Conservation (phyloP, 2,888 invertebrate species). For the Mamestra brassicae region DNA sequence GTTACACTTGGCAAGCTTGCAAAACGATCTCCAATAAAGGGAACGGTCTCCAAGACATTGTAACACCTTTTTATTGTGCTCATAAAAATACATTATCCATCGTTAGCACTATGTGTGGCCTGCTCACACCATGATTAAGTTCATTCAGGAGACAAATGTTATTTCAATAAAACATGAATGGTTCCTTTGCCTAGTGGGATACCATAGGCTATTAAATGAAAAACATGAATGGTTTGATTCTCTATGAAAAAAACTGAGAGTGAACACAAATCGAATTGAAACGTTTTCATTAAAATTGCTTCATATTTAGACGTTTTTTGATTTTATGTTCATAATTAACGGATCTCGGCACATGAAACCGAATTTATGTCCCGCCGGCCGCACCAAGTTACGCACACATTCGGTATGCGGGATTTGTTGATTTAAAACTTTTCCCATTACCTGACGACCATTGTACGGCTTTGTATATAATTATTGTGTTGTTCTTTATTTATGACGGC, state of each 20-base stretch:
- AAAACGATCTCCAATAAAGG: constrained; percentile 72
- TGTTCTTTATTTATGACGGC: constrained; percentile 59
- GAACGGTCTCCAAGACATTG: constrained; percentile 66
- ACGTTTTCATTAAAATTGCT: constrained; percentile 36
- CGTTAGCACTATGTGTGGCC: constrained; percentile 63
- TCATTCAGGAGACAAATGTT: constrained; percentile 8
- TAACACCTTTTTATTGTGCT: constrained; percentile 73
- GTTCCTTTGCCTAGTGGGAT: too few relatives aligned
- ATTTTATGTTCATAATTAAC: constrained; percentile 55
- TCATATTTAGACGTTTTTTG: constrained; percentile 37
- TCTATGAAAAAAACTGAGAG: neutral
- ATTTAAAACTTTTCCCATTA: constrained; percentile 76
- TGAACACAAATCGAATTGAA: constrained; percentile 5
- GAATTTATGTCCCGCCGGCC: constrained; percentile 55
- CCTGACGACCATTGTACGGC: constrained; percentile 58
- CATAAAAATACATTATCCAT: constrained; percentile 72
- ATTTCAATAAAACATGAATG: constrained; percentile 17
- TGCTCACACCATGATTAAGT: constrained; percentile 19
- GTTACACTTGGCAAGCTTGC: constrained; percentile 70
- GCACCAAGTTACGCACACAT: constrained; percentile 48
- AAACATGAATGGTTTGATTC: constrained; percentile 13
- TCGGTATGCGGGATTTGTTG: constrained; percentile 66
- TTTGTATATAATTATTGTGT: constrained; percentile 59
- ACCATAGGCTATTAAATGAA: neutral
- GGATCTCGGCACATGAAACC: constrained; percentile 46